These are phyloP conservation scores for Cyrtorhinus lividipennis DNA, from an alignment of 1,140 invertebrate species.

Conservation along the genomic window DNA sequence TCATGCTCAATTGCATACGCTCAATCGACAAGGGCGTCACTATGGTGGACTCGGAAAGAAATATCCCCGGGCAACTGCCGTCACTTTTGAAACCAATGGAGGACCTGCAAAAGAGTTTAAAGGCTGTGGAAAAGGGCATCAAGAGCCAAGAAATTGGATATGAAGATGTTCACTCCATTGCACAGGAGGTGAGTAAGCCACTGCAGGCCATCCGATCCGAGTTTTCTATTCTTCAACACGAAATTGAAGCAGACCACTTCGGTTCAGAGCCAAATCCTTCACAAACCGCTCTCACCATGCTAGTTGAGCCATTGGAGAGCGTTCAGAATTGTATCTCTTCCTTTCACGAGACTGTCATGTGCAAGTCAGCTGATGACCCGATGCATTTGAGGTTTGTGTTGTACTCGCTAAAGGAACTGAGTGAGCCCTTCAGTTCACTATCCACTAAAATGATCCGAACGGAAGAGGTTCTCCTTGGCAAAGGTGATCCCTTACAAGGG, in stretches of 20 bases:
- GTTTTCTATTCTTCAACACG: constrained; percentile 24
- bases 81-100: constrained; percentile 23
- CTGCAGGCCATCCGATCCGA: constrained; percentile 25
- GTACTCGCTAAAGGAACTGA: constrained; percentile 24
- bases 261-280: neutral
- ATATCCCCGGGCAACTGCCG: constrained; percentile 16
- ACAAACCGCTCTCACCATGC: neutral
- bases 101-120: constrained; percentile 23
- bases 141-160: constrained; percentile 15
- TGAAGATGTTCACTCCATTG: constrained; percentile 21
- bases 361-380: constrained; percentile 23
- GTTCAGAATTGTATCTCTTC: constrained; percentile 22
- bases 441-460: constrained; percentile 22
- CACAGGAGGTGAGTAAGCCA: constrained; percentile 24
- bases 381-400: constrained; percentile 24
- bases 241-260: constrained; percentile 26
- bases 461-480: constrained; percentile 22
- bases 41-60: constrained; percentile 15
- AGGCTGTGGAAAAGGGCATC: constrained; percentile 15
- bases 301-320: constrained; percentile 22
- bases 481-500: constrained; percentile 21
- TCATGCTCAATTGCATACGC: constrained; percentile 22
- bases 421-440: constrained; percentile 23
- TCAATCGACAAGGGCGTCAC: constrained; percentile 22
- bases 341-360: constrained; percentile 25